Conservation (phyloP, 2,797 vertebrate species). For the Agapornis canus region DNA sequence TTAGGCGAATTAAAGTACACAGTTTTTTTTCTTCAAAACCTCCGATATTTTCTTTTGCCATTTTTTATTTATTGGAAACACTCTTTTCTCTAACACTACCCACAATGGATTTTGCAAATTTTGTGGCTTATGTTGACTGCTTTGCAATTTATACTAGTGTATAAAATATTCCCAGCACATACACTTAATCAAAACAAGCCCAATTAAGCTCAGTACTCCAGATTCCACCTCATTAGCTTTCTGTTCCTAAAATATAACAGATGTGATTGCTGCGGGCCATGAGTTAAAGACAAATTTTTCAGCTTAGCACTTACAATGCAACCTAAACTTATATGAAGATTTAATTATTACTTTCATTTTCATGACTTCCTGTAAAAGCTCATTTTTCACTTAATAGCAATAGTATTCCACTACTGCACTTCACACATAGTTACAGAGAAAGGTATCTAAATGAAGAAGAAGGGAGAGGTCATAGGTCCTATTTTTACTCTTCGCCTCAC, state of each 20-base stretch:
- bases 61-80: slow-evolving; percentile 56
- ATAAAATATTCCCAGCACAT: slow-evolving; percentile 84
- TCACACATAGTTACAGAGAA: slow-evolving; percentile 44
- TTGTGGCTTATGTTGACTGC: slow-evolving; percentile 70
- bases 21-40: slow-evolving; percentile 40
- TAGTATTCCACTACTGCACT: slow-evolving; percentile 40
- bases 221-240: slow-evolving; percentile 86
- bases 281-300: slow-evolving; percentile 80
- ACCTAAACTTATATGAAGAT: slow-evolving; percentile 79
- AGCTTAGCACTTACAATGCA: slow-evolving; percentile 78
- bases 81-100: slow-evolving; percentile 49
- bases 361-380: slow-evolving; percentile 71
- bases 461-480: slow-evolving; percentile 21
- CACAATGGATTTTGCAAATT: slow-evolving; percentile 74
- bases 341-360: slow-evolving; percentile 82
- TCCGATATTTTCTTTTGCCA: slow-evolving; percentile 59
- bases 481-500: not conserved
- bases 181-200: slow-evolving; percentile 85
- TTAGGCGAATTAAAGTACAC: slow-evolving; percentile 44
- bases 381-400: slow-evolving; percentile 75
- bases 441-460: slow-evolving; percentile 18
- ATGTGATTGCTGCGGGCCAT: slow-evolving; percentile 82
- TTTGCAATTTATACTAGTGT: slow-evolving; percentile 79
- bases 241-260: slow-evolving; percentile 86
- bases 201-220: slow-evolving; percentile 84